phyloP scores from a whole-genome alignment of 2,797 vertebrate genomes.

The Lutjanus campechanus region DNA sequence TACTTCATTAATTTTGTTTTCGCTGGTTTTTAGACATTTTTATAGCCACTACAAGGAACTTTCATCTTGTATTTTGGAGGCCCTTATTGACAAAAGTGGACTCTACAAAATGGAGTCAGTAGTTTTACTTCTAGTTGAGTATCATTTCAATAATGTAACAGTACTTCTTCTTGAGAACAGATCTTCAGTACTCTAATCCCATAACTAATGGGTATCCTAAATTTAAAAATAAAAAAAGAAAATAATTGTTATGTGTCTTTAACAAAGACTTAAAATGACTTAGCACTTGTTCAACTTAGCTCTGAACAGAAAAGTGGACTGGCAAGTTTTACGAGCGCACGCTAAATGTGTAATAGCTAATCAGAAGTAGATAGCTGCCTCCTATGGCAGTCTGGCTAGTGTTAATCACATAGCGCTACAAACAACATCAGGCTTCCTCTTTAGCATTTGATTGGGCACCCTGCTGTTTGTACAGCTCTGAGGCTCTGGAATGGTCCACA shows the following conservation, averaged over 20 bases:
- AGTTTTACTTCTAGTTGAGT: too few relatives aligned
- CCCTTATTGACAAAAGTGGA: too few relatives aligned
- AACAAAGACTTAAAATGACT: constrained; percentile 38
- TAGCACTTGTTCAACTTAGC: constrained; percentile 38
- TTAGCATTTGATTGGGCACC: constrained; percentile 50
- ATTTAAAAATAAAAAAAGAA: too few relatives aligned
- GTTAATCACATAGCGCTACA: constrained; percentile 66
- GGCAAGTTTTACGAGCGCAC: constrained; percentile 45
- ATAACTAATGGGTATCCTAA: too few relatives aligned
- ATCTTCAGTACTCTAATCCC: too few relatives aligned
- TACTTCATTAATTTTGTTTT: too few relatives aligned
- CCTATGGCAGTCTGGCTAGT: constrained; percentile 45
- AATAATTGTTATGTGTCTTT: not conserved
- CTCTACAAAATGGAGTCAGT: too few relatives aligned
- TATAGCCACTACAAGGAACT: too few relatives aligned
- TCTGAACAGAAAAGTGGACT: constrained; percentile 40
- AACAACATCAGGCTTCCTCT: constrained; percentile 42
- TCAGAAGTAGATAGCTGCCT: constrained; percentile 48
- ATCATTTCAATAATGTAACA: too few relatives aligned
- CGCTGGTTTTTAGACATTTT: too few relatives aligned
- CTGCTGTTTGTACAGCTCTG: constrained; percentile 57
- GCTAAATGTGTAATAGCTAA: constrained; percentile 44
- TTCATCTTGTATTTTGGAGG: too few relatives aligned
- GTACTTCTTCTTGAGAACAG: too few relatives aligned
- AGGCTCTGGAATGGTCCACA: constrained; percentile 34